Evolutionary conservation across 2,113 vertebrate species (phyloP).

Genomic region (Electrona antarctica): DNA sequence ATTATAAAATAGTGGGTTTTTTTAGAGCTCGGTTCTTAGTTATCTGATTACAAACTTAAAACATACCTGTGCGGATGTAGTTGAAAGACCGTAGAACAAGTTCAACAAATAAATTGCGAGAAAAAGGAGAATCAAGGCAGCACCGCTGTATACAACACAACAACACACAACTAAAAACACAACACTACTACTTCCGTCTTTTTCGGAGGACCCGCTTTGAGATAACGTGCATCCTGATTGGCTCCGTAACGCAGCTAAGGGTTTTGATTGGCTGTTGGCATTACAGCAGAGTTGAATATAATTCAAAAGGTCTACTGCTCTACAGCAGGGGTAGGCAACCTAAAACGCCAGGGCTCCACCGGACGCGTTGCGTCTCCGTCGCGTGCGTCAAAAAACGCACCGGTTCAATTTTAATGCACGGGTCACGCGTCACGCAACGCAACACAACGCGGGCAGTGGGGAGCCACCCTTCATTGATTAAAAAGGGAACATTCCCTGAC

Average conservation of each 20-base stretch:
- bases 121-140: background rate
- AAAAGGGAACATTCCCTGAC: too few relatives aligned
- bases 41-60: background rate
- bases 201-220: conserved; percentile 65
- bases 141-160: background rate
- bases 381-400: too few relatives aligned
- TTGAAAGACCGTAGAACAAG: background rate
- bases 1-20: too few relatives aligned
- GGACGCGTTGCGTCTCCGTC: too few relatives aligned
- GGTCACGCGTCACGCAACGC: too few relatives aligned
- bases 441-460: too few relatives aligned
- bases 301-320: conserved; percentile 29
- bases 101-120: background rate
- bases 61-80: conserved; percentile 30
- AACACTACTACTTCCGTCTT: conserved; percentile 54
- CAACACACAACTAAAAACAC: background rate
- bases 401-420: too few relatives aligned
- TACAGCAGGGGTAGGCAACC: too few relatives aligned
- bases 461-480: too few relatives aligned
- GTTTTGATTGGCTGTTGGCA: conserved; percentile 44
- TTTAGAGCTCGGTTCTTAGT: too few relatives aligned
- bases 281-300: background rate
- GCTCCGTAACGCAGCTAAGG: background rate
- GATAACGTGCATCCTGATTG: conserved; percentile 58
- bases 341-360: too few relatives aligned